Conservation (phyloP, 2,888 invertebrate species). For the Stegophylla sp. region DNA sequence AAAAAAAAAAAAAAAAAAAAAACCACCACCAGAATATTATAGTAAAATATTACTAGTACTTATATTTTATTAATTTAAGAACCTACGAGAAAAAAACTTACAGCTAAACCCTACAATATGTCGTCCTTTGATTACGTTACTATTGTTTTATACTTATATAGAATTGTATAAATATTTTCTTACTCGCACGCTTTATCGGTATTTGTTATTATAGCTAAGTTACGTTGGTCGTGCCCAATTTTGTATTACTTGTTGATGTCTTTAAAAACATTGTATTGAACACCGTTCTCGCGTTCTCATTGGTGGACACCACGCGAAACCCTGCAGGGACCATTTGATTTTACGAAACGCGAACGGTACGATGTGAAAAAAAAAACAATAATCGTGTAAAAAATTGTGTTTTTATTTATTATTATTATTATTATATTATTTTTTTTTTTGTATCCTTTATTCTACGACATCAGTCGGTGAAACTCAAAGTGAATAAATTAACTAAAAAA, state of each 20-base stretch:
- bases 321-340: not conserved
- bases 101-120: not conserved
- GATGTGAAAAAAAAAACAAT: too few species aligned
- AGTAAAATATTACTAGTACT: too few species aligned
- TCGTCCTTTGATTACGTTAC: not conserved
- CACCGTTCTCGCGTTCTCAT: not conserved
- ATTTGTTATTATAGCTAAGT: conserved; percentile 11
- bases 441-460: not conserved
- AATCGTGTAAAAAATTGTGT: too few species aligned
- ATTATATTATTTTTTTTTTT: not conserved
- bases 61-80: too few species aligned
- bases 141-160: conserved; percentile 14
- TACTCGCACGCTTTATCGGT: conserved; percentile 10
- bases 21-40: too few species aligned
- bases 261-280: not conserved
- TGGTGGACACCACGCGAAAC: not conserved
- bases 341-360: not conserved
- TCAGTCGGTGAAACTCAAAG: not conserved
- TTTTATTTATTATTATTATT: too few species aligned
- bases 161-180: conserved; percentile 21
- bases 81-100: not conserved
- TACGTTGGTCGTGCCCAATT: not conserved
- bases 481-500: conserved; percentile 7
- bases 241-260: not conserved
- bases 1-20: too few species aligned